These are phyloP conservation scores for Hippopotamus amphibius DNA, from an alignment of 2,113 vertebrate species.

Conservation along the genomic window DNA sequence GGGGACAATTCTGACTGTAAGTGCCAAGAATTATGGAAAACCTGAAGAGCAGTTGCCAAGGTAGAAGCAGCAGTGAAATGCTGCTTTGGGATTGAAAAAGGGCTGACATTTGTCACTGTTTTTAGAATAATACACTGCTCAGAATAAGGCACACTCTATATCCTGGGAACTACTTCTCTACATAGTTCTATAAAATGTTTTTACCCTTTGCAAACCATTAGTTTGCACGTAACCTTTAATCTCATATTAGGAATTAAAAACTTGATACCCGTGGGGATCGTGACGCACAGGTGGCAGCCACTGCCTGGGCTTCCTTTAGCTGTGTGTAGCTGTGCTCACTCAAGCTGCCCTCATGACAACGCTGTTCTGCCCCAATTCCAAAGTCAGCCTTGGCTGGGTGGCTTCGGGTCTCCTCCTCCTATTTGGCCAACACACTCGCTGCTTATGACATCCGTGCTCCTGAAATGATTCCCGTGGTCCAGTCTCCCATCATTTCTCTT, in stretches of 20 bases:
- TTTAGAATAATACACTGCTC: not conserved
- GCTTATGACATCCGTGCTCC: not conserved
- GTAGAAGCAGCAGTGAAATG: not conserved
- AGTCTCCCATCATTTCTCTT: not conserved
- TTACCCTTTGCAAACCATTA: not conserved
- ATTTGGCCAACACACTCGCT: not conserved
- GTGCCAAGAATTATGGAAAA: not conserved
- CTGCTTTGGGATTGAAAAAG: not conserved
- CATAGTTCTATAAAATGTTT: not conserved
- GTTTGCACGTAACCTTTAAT: not conserved
- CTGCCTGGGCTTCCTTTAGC: too few relatives aligned
- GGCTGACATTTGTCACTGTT: not conserved
- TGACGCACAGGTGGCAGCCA: not conserved
- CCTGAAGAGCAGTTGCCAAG: not conserved
- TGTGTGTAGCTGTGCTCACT: not conserved
- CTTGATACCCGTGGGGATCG: rapidly evolving
- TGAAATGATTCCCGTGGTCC: not conserved
- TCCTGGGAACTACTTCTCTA: not conserved
- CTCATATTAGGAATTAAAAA: not conserved
- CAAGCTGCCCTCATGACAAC: not conserved
- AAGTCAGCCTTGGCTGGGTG: not conserved
- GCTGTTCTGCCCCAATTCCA: not conserved
- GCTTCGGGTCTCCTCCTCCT: not conserved
- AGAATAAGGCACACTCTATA: not conserved
- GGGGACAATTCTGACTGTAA: not conserved